phyloP scores from a whole-genome alignment of 2,888 invertebrate genomes.

The Corythucha ciliata region DNA sequence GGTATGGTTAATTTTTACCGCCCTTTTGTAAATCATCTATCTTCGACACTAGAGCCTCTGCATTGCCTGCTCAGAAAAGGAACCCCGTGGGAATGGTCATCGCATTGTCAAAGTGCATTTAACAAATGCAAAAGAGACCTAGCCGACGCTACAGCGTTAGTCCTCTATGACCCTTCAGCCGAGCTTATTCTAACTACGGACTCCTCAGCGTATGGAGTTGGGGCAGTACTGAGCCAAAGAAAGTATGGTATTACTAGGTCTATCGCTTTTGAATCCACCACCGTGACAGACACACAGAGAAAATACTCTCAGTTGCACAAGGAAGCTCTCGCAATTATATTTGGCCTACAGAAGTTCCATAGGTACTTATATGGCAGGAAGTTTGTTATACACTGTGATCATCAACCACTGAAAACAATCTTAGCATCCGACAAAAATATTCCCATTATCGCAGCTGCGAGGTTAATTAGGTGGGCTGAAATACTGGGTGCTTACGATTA shows the following conservation, averaged over 20 bases:
- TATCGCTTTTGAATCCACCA: constrained; percentile 20
- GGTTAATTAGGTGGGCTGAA: constrained; percentile 7
- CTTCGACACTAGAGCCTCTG: constrained; percentile 18
- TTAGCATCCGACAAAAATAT: constrained; percentile 2
- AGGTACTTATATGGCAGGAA: constrained; percentile 17
- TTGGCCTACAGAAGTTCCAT: constrained; percentile 22
- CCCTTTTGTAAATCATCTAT: constrained; percentile 10
- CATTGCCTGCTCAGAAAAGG: constrained; percentile 10
- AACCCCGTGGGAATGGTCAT: constrained; percentile 12
- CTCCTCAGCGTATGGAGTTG: constrained; percentile 25
- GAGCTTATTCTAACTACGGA: constrained; percentile 25
- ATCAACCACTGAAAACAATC: constrained; percentile 7
- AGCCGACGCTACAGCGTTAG: constrained; percentile 12
- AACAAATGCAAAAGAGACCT: constrained; percentile 16
- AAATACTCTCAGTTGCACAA: constrained; percentile 23
- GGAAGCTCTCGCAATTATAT: constrained; percentile 14
- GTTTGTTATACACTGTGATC: constrained; percentile 1
- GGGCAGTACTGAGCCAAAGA: constrained; percentile 25
- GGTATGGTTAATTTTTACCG: constrained; percentile 23
- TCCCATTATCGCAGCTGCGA: constrained; percentile 4
- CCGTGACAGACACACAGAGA: constrained; percentile 20
- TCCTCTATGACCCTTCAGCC: constrained; percentile 24
- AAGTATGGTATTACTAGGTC: constrained; percentile 17
- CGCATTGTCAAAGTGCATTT: constrained; percentile 15
- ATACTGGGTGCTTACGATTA: constrained; percentile 7